A percentile compares a stretch with the other conserved stretches of the same genome.
These are phyloP conservation scores for Euwallacea fornicatus DNA, from an alignment of 1,140 invertebrate species.

Conservation along the genomic window DNA sequence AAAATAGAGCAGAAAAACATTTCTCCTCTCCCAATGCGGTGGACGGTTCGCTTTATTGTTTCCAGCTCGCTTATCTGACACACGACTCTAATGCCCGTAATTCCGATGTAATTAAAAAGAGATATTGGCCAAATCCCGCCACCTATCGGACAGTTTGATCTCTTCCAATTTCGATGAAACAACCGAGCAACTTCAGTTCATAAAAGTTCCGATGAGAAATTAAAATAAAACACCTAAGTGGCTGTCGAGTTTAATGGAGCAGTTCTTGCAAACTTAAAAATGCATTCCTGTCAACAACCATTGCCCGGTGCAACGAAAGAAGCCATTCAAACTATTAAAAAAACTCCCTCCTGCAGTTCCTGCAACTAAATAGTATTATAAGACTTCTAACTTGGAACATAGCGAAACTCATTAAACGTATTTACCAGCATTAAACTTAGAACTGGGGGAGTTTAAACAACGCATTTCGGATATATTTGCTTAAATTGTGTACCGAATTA, in stretches of 20 bases:
- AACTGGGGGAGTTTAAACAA: conserved; percentile 16
- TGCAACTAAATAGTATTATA: conserved; percentile 13
- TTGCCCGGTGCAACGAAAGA: neutral
- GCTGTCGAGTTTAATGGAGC: neutral
- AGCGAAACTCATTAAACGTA: conserved; percentile 27
- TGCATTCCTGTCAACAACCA: conserved; percentile 3
- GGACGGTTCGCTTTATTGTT: conserved; percentile 11
- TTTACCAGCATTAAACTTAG: conserved; percentile 21
- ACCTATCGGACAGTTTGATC: conserved; percentile 18
- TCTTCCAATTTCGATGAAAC: conserved; percentile 3
- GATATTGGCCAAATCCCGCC: conserved; percentile 9
- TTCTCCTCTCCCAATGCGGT: neutral
- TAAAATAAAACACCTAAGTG: neutral
- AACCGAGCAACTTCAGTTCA: neutral
- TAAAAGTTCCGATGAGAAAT: neutral
- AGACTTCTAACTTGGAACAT: conserved; percentile 13
- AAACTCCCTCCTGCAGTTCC: neutral
- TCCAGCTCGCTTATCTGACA: conserved; percentile 16
- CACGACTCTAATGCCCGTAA: conserved; percentile 3
- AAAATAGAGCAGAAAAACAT: neutral
- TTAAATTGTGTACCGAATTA: conserved; percentile 29
- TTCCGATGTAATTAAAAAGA: conserved; percentile 21
- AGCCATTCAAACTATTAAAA: neutral
- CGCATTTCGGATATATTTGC: conserved; percentile 17
- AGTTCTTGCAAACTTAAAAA: conserved; percentile 4